These are phyloP conservation scores for Ferdinandea cuprea DNA, from an alignment of 2,888 invertebrate genomes.

Conservation along the genomic window DNA sequence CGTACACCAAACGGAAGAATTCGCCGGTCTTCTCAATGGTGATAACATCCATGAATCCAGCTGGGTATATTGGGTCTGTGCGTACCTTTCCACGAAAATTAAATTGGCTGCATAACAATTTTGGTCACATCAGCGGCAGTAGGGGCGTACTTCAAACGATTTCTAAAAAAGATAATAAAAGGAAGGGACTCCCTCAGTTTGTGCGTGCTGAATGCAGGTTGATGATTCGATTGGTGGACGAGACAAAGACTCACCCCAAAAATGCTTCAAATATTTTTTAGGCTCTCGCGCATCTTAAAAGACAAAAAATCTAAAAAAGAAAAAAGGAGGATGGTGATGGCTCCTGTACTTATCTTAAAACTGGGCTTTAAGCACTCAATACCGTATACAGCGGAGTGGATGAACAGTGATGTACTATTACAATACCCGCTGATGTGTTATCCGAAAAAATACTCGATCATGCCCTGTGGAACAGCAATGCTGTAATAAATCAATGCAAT, in stretches of 20 bases:
- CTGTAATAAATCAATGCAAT: no score
- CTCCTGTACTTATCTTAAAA: no score
- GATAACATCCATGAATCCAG: constrained; percentile 99
- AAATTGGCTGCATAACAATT: constrained; percentile 98
- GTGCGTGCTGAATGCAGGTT: constrained; percentile 99
- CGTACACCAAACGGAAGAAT: constrained; percentile 98
- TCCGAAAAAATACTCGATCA: no score
- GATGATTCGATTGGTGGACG: no score
- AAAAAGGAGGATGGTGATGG: no score
- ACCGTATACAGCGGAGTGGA: no score
- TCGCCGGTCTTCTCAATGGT: constrained; percentile 99
- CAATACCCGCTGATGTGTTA: no score
- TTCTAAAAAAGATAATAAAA: constrained; percentile 97
- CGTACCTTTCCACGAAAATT: constrained; percentile 99
- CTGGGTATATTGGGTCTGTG: constrained; percentile 98
- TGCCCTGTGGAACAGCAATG: no score
- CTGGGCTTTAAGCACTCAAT: no score
- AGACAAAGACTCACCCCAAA: constrained; percentile 99
- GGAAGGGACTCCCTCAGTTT: constrained; percentile 98
- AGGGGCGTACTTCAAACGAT: constrained; percentile 98
- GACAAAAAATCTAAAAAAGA: no score
- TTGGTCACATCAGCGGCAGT: constrained; percentile 98
- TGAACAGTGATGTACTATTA: no score
- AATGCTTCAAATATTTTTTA: constrained; percentile 99
- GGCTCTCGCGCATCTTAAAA: constrained; percentile 99